A percentile compares a stretch with the other conserved stretches of the same genome.
Evolutionary conservation across 2,888 invertebrate genomes (phyloP).

Genomic region (Thera britannica): DNA sequence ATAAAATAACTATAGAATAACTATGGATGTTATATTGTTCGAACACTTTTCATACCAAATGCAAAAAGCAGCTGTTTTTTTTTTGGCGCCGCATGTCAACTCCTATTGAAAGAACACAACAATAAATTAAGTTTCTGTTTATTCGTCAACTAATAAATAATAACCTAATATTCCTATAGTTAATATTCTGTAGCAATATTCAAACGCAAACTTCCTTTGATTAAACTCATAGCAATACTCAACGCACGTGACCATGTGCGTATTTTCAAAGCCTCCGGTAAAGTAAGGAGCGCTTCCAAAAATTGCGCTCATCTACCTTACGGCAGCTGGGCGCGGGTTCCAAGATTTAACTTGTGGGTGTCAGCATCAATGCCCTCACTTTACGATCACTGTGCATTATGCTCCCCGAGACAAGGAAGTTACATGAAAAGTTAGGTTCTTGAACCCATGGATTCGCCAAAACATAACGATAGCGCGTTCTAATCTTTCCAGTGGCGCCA

Average conservation of each 20-base stretch:
- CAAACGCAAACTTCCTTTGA: not conserved
- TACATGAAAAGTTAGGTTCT: accelerated
- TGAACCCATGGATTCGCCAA: not conserved
- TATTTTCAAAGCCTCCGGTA: constrained; percentile 62
- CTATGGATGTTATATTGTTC: too few species aligned
- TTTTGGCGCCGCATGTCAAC: too few species aligned
- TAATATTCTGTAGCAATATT: too few species aligned
- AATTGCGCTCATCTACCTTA: constrained; percentile 89
- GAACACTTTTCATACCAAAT: too few species aligned
- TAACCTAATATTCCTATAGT: too few species aligned
- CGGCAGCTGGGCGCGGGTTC: constrained; percentile 85
- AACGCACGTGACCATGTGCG: not conserved
- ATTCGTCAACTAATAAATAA: too few species aligned
- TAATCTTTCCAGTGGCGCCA: constrained; percentile 59
- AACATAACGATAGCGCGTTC: constrained; percentile 56
- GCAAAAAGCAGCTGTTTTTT: too few species aligned
- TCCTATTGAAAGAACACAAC: too few species aligned
- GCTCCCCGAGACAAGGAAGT: constrained; percentile 95
- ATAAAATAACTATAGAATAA: too few species aligned
- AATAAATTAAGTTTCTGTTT: too few species aligned
- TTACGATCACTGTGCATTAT: constrained; percentile 93
- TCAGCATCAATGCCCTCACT: constrained; percentile 95
- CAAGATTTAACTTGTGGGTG: constrained; percentile 84
- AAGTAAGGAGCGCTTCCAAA: constrained; percentile 91
- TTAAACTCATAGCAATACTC: constrained; percentile 2